Evolutionary conservation across 2,888 invertebrate species (phyloP).

Genomic region (Monochamus alternatus): DNA sequence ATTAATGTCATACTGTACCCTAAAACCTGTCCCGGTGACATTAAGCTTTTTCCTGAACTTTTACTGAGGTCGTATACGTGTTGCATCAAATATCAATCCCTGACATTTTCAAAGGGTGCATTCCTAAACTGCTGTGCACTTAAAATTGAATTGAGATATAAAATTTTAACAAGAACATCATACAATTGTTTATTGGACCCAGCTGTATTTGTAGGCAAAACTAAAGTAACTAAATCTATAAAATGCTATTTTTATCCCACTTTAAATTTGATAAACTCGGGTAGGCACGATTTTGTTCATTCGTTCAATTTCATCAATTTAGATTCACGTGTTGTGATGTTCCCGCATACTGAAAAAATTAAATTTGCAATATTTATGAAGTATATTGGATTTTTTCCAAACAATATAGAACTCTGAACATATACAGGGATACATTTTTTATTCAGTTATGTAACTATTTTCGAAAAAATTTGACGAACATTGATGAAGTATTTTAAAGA

Average conservation of each 20-base stretch:
- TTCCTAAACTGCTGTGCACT: background rate
- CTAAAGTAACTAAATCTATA: slow-evolving; percentile 12
- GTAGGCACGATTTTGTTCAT: background rate
- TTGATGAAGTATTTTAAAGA: too few species aligned
- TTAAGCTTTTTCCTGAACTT: slow-evolving; percentile 9
- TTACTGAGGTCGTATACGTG: background rate
- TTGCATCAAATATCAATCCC: slow-evolving; percentile 14
- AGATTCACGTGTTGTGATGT: background rate
- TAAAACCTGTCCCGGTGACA: background rate
- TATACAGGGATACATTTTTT: too few species aligned
- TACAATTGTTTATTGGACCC: too few species aligned
- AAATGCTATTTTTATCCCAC: slow-evolving; percentile 18
- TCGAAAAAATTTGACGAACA: too few species aligned
- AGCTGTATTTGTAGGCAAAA: background rate
- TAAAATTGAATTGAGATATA: background rate
- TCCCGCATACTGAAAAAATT: background rate
- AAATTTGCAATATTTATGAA: too few species aligned
- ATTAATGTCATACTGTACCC: background rate
- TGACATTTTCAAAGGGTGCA: slow-evolving; percentile 17
- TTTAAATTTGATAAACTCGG: slow-evolving; percentile 7
- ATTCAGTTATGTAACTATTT: too few species aligned
- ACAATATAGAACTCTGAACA: too few species aligned
- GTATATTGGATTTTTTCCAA: too few species aligned
- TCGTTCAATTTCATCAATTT: background rate
- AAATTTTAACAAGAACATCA: too few species aligned